Evolutionary conservation across 1,140 invertebrate species (phyloP), one percentile per base, ranked within the genome.

Genomic region (Cherax destructor): DNA sequence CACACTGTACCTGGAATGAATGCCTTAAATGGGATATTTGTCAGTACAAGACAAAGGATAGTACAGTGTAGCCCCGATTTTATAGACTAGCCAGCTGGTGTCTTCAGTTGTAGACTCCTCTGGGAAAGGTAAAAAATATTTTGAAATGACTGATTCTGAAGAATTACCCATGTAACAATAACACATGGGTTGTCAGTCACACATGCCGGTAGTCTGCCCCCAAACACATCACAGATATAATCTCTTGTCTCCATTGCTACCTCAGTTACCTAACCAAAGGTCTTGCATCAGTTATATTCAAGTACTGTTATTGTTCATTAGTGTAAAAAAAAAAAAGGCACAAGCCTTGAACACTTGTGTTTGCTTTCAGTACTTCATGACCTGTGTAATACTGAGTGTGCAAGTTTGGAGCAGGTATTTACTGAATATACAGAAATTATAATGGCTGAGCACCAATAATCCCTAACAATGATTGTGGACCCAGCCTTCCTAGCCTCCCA

Each of bases 151-250:
- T 74, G 4, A 30, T 30, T 24, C n/a, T 30, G 47, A 83, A 50
- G 65, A 50, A 88, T 61, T 21, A 59, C 86, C 86, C 49, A 81
- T 80, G 65, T 69, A 47, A 88, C 77, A 88, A 65, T 85, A 65
- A 79, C 47, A 88, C 65, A 52, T 72, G 65, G 79, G 65, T 30
- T 52, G 18, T 81, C 86, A 80, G 61, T 72, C 79, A 30, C 52
- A 81, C 79, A 30, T 85, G 88, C 88, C 83, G 59, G 76, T 85
- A 84, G 76, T 84, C 83, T 85, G 56, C 83, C 88, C 88, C 83
- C 88, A 91, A 65, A 79, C 50, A 91, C 88, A 91, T 91, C 88
- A 91, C 88, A 91, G 88, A 84, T 91, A 85, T 85, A 91, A 91
- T 90, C 88, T 90, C 88, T 89, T 83, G 69, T 81, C 88, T 84